Conservation (phyloP, 2,888 invertebrate species). For the Conistra vaccinii region DNA sequence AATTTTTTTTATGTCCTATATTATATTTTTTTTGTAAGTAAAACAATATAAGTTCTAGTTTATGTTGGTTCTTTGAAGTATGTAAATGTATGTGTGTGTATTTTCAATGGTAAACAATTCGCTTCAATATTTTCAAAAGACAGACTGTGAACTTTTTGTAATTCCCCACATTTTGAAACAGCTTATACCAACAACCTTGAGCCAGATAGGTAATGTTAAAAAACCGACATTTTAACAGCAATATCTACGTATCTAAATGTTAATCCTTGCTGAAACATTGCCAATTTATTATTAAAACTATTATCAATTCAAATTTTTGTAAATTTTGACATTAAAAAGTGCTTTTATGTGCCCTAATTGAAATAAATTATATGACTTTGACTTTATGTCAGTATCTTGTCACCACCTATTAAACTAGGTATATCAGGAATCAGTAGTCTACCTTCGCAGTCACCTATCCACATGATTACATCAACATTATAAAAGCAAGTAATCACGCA, state of each 20-base stretch:
- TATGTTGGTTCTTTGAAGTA: too few species aligned
- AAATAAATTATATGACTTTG: too few species aligned
- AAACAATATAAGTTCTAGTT: too few species aligned
- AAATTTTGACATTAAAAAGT: too few species aligned
- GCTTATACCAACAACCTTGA: neutral
- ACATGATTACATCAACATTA: neutral
- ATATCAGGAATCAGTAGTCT: neutral
- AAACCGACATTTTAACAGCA: neutral
- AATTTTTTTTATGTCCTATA: too few species aligned
- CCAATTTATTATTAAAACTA: neutral
- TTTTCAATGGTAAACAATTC: neutral
- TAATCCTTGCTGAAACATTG: neutral
- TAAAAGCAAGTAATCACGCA: conserved; percentile 53
- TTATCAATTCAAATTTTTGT: too few species aligned
- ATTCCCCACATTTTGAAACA: neutral
- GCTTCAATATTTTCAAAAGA: neutral
- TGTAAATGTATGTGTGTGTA: too few species aligned
- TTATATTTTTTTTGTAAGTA: too few species aligned
- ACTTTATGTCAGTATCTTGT: neutral
- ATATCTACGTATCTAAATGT: too few species aligned
- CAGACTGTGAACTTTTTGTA: neutral
- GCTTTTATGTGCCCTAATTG: too few species aligned
- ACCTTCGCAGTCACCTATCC: neutral
- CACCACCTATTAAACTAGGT: neutral
- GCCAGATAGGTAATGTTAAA: neutral